Base-by-base conservation (phyloP, 1,140 invertebrate genomes). In the Psix sp. region DNA sequence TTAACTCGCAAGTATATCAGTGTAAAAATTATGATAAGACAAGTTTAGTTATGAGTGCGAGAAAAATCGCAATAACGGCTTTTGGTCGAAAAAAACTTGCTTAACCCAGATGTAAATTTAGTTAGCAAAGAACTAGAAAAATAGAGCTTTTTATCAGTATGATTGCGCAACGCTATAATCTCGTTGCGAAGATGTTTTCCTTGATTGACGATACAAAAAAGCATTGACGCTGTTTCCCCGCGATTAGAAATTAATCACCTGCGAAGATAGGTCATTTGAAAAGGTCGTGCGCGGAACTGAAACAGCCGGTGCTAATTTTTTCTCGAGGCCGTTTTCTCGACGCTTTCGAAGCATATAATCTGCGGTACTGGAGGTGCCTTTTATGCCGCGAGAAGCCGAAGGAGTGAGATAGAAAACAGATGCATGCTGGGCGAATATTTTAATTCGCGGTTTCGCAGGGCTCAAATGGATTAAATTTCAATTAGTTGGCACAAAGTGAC, bases 221-320 rank as follows among this genome's bases (percentile, higher is more conserved):
- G 54, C 20, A 29, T 6, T 24, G 21, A 42, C 20, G 67, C 48
- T 26, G 52, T 62, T 62, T 20, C 33, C 11, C 31, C 45, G 46
- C 57, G 57, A 71, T 63, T 62, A 71, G 43, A 71, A 71, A 71
- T 71, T 63, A 57, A 71, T 71, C 57, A 63, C 43, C 67, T 63
- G 57, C 51, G 13, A 71, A 54, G 67, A 62, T 62, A 60, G 54
- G 56, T 70, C 66, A 70, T 52, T 54, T 40, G 66, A 54, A 60
- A 70, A 70, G 66, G 66, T 70, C 66, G 54, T 48, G 54, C 65
- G 54, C 31, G 40, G 65, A 70, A 54, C 56, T 54, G 66, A 70
- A 51, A 48, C 40, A 40, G 40, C 36, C 26, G 48, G 29, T 52
- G 66, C 56, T 70, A 60, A 70, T 70, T 70, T 60, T 70, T 60